Evolutionary conservation across 2,888 invertebrate genomes (phyloP).

Genomic region (Lasioglossum oenotherae): DNA sequence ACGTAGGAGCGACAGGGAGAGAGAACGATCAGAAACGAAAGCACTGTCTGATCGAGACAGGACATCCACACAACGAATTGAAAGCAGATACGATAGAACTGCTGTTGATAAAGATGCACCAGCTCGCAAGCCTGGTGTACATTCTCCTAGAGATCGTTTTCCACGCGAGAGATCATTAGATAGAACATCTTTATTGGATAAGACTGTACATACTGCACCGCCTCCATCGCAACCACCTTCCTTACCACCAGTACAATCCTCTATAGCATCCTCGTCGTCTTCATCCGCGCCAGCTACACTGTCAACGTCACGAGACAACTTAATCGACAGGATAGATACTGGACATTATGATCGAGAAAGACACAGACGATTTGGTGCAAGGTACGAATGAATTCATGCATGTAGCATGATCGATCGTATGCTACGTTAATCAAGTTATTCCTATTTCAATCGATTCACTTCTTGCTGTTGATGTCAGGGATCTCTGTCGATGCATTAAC

Average conservation of each 20-base stretch:
- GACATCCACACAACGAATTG: conserved; percentile 71
- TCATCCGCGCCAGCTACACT: conserved; percentile 54
- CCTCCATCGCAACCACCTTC: conserved; percentile 54
- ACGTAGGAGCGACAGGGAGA: conserved; percentile 76
- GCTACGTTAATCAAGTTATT: conserved; percentile 52
- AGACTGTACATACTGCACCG: conserved; percentile 49
- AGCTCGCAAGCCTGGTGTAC: conserved; percentile 77
- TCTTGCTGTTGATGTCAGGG: neutral
- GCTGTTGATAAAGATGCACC: conserved; percentile 75
- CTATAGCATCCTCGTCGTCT: conserved; percentile 60
- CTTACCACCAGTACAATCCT: conserved; percentile 54
- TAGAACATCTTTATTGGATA: conserved; percentile 79
- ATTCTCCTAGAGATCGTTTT: conserved; percentile 84
- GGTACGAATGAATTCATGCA: conserved; percentile 72
- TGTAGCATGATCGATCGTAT: conserved; percentile 72
- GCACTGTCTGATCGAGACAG: conserved; percentile 66
- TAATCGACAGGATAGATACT: conserved; percentile 75
- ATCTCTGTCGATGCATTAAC: neutral
- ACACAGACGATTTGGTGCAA: conserved; percentile 71
- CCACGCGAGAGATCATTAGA: conserved; percentile 86
- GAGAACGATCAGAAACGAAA: conserved; percentile 73
- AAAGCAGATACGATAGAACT: conserved; percentile 76
- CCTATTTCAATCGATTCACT: neutral
- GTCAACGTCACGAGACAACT: conserved; percentile 73
- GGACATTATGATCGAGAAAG: conserved; percentile 75